A percentile compares a stretch with the other conserved stretches of the same genome.
Conservation (phyloP, 2,888 invertebrate genomes). For the Agrilus biguttatus region DNA sequence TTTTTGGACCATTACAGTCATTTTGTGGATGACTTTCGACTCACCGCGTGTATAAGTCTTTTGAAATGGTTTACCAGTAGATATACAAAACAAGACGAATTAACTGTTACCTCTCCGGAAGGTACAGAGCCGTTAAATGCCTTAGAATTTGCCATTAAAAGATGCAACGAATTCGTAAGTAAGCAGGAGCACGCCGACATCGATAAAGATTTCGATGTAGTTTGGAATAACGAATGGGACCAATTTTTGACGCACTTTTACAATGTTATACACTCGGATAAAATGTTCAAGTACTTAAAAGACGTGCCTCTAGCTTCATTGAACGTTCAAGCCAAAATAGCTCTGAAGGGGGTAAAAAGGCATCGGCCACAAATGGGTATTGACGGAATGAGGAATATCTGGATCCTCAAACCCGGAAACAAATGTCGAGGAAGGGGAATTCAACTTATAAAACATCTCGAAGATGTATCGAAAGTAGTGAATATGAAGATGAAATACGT, state of each 20-base stretch:
- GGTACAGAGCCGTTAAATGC: slow-evolving; percentile 62
- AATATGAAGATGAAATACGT: slow-evolving; percentile 68
- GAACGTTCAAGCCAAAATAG: slow-evolving; percentile 38
- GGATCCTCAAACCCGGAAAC: slow-evolving; percentile 89
- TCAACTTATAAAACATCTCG: slow-evolving; percentile 68
- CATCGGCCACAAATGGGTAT: slow-evolving; percentile 72
- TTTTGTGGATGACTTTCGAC: slow-evolving; percentile 77
- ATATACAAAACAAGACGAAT: slow-evolving; percentile 35
- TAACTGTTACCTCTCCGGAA: slow-evolving; percentile 37
- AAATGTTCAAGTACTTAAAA: slow-evolving; percentile 16
- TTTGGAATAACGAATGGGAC: slow-evolving; percentile 85
- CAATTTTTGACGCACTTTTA: slow-evolving; percentile 60
- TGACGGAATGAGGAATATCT: slow-evolving; percentile 78
- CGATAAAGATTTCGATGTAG: slow-evolving; percentile 42
- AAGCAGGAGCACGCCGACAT: slow-evolving; percentile 62
- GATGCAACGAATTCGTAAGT: slow-evolving; percentile 64
- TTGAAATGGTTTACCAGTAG: slow-evolving; percentile 60
- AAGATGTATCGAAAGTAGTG: slow-evolving; percentile 64
- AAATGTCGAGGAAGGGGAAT: slow-evolving; percentile 87
- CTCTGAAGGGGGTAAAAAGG: slow-evolving; percentile 50
- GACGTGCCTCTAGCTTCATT: slow-evolving; percentile 13
- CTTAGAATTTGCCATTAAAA: slow-evolving; percentile 67
- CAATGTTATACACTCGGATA: slow-evolving; percentile 49
- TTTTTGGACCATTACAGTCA: slow-evolving; percentile 69
- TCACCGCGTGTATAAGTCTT: slow-evolving; percentile 75